Conservation (phyloP, 2,113 vertebrate genomes). For the rat (Rattus norvegicus) region DNA sequence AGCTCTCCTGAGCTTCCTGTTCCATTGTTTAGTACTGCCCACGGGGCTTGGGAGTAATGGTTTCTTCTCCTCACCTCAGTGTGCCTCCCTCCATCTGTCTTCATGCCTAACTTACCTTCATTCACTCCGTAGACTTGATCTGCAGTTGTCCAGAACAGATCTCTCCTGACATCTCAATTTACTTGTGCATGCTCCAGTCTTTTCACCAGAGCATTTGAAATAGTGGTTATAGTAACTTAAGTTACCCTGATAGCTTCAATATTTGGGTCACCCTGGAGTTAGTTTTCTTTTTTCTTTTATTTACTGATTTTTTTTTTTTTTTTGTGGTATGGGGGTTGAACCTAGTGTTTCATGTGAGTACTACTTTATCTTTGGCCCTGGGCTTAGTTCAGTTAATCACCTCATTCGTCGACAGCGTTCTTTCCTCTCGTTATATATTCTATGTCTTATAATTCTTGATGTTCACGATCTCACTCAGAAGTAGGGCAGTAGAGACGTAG, state of each 20-base stretch:
- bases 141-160: neutral
- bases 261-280: conserved; percentile 29
- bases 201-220: conserved; percentile 26
- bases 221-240: conserved; percentile 33
- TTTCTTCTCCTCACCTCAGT: conserved; percentile 35
- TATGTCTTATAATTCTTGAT: conserved; percentile 27
- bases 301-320: neutral
- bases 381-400: conserved; percentile 16
- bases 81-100: neutral
- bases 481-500: neutral
- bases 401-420: neutral
- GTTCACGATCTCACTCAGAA: conserved; percentile 13
- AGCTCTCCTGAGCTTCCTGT: neutral
- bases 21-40: neutral
- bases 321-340: neutral
- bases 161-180: neutral
- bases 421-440: conserved; percentile 11
- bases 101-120: neutral
- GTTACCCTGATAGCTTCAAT: neutral
- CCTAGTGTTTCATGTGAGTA: neutral
- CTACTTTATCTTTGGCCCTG: neutral
- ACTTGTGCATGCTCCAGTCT: neutral
- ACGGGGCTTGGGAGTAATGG: neutral
- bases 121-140: neutral
- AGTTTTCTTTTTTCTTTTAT: neutral